A percentile compares a stretch with the other conserved stretches of the same genome.
phyloP scores from a whole-genome alignment of 2,113 vertebrate species.

The Junco hyemalis region DNA sequence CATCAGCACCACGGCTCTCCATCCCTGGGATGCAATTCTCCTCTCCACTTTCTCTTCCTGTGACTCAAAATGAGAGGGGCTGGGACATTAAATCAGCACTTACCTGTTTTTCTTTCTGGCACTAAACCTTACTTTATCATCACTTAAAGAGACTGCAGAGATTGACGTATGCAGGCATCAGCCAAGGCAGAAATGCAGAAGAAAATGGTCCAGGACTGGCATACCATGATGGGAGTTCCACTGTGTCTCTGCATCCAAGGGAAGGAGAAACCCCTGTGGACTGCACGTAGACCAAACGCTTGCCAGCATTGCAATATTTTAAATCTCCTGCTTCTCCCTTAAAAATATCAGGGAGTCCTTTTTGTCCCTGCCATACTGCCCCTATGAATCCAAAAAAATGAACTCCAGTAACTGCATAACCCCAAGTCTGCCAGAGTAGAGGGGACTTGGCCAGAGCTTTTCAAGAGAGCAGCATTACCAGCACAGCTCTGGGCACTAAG shows the following conservation, averaged over 20 bases:
- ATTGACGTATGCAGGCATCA: neutral
- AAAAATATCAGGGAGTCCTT: neutral
- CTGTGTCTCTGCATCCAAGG: neutral
- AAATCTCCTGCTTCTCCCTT: neutral
- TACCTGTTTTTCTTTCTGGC: neutral
- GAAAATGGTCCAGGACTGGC: neutral
- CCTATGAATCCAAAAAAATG: neutral
- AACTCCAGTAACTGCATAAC: neutral
- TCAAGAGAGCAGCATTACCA: neutral
- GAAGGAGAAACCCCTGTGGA: neutral
- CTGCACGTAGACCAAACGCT: neutral
- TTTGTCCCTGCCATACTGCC: fast-evolving
- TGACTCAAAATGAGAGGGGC: neutral
- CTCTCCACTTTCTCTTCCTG: neutral
- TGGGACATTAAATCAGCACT: neutral
- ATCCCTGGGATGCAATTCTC: fast-evolving
- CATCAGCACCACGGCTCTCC: neutral
- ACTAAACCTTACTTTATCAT: neutral
- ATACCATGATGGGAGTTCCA: neutral
- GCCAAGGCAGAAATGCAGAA: neutral
- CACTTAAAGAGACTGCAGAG: neutral
- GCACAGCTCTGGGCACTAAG: neutral
- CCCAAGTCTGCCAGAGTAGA: neutral
- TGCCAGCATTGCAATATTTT: neutral
- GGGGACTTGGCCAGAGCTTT: neutral